Conservation (phyloP, 1,140 invertebrate genomes). For the Augochlora pura region DNA sequence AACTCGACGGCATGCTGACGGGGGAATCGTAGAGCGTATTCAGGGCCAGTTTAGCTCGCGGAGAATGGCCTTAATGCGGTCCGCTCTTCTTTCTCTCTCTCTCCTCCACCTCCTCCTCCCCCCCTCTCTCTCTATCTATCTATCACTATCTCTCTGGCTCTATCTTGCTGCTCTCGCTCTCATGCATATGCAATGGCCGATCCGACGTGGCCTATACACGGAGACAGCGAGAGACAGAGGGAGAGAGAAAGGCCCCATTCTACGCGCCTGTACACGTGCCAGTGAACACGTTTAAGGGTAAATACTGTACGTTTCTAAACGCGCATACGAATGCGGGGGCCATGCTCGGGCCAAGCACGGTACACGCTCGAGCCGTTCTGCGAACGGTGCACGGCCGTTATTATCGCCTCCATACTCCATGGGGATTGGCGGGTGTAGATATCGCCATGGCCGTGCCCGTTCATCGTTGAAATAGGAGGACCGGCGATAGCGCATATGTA, state of each 20-base stretch:
- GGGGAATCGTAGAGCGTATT: conserved; percentile 53
- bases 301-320: background rate
- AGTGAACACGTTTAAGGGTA: background rate
- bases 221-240: too few species aligned
- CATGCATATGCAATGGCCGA: conserved; percentile 46
- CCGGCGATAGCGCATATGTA: background rate
- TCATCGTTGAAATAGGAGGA: background rate
- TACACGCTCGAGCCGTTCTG: conserved; percentile 7
- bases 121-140: background rate
- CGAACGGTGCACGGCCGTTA: conserved; percentile 27
- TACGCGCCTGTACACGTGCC: background rate
- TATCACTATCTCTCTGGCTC: background rate
- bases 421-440: conserved; percentile 12
- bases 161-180: too few species aligned
- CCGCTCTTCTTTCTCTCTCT: background rate
- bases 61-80: conserved; percentile 48
- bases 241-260: background rate
- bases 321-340: background rate
- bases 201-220: background rate
- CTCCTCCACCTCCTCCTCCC: too few species aligned
- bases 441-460: background rate
- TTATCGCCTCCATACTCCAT: conserved; percentile 40
- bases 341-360: conserved; percentile 11
- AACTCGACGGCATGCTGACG: conserved; percentile 31
- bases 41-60: conserved; percentile 36